Evolutionary conservation across 2,797 vertebrate species (phyloP).

Genomic region (Syngnathus acus): DNA sequence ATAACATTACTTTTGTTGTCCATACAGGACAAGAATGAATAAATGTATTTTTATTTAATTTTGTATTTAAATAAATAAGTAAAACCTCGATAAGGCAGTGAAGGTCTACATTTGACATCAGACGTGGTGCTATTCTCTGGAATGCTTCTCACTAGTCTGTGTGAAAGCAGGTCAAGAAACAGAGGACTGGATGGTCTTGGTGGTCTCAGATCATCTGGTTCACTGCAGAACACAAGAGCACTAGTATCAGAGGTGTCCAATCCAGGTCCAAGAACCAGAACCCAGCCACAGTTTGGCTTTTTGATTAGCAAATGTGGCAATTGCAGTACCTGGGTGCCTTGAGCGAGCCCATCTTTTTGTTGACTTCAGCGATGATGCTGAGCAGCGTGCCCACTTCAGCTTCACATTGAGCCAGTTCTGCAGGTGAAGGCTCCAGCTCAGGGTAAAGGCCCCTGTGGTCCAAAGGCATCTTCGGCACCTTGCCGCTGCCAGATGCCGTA

Average conservation of each 20-base stretch:
- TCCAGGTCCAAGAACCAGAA: too few relatives aligned
- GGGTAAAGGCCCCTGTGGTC: conserved; percentile 28
- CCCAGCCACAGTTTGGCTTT: too few relatives aligned
- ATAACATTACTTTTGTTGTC: neutral
- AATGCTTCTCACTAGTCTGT: conserved; percentile 35
- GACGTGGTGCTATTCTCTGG: conserved; percentile 33
- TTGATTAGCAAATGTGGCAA: neutral
- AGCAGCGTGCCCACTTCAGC: conserved; percentile 57
- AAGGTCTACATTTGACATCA: conserved; percentile 28
- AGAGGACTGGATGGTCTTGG: conserved; percentile 35
- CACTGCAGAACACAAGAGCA: conserved; percentile 37
- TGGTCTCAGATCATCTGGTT: conserved; percentile 43
- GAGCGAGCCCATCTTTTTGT: conserved; percentile 63
- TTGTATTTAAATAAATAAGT: neutral
- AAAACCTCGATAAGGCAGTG: conserved; percentile 42
- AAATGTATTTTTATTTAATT: too few relatives aligned
- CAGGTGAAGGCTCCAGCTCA: conserved; percentile 51
- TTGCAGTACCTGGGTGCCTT: conserved; percentile 62
- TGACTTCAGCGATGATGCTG: conserved; percentile 58
- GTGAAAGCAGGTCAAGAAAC: conserved; percentile 53
- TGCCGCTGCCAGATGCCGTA: conserved; percentile 31
- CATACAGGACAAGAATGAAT: too few relatives aligned
- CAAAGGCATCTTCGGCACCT: conserved; percentile 22
- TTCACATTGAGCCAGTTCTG: conserved; percentile 63
- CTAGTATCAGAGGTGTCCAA: too few relatives aligned